Evolutionary conservation across 1,140 invertebrate species (phyloP).

Genomic region (Drosophila yakuba): DNA sequence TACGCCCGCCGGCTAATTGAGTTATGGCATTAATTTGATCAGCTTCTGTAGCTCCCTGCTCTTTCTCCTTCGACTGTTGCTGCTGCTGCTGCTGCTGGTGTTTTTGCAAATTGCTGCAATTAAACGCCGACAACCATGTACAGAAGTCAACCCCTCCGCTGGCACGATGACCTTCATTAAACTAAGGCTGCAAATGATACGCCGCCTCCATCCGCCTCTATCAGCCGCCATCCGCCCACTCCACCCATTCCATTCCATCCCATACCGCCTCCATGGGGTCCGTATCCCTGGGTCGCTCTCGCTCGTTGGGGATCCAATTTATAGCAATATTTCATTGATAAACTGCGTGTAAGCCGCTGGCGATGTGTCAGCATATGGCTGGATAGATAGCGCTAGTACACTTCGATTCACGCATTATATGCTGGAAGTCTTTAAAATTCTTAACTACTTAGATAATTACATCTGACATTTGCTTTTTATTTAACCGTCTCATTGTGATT

Average conservation of each 20-base stretch:
- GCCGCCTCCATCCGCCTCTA: conserved; percentile 35
- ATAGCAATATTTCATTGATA: conserved; percentile 77
- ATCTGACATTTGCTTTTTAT: background rate
- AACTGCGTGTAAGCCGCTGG: conserved; percentile 49
- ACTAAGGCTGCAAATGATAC: conserved; percentile 55
- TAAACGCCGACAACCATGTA: conserved; percentile 57
- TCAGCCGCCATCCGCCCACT: conserved; percentile 2
- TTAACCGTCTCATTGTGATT: too few relatives aligned
- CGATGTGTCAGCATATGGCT: conserved; percentile 37
- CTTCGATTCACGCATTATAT: background rate
- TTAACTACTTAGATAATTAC: too few relatives aligned
- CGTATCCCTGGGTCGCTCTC: conserved; percentile 11
- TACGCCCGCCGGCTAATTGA: conserved; percentile 70
- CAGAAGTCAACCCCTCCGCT: conserved; percentile 32
- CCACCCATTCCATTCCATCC: background rate
- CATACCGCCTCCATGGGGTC: background rate
- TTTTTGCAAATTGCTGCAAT: conserved; percentile 72
- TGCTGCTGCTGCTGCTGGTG: background rate
- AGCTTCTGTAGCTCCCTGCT: conserved; percentile 18
- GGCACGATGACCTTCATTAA: conserved; percentile 73
- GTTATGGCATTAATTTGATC: conserved; percentile 83
- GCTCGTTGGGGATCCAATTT: conserved; percentile 57
- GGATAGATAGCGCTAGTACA: conserved; percentile 25
- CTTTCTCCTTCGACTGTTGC: conserved; percentile 8
- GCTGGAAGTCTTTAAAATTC: too few relatives aligned